Conservation (phyloP, 1,140 invertebrate genomes). For the Venustaconcha ellipsiformis region DNA sequence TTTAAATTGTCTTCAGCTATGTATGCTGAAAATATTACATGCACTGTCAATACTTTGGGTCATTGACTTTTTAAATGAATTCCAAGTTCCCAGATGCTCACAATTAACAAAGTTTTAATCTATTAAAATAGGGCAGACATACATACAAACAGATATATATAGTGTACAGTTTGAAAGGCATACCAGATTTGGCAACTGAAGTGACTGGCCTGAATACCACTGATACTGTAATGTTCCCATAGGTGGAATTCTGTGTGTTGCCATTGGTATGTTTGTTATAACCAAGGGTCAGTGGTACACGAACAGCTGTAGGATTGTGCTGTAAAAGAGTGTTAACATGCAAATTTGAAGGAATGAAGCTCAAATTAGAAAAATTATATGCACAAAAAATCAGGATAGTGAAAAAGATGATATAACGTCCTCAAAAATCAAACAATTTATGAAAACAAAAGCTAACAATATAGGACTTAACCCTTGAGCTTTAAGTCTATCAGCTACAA, state of each 20-base stretch:
- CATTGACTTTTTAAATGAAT: no score
- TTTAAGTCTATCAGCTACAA: no score
- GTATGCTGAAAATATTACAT: no score
- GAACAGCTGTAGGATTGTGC: conserved; percentile 48
- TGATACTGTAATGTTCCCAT: conserved; percentile 72
- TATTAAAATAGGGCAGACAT: no score
- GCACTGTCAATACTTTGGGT: no score
- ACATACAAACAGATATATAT: no score
- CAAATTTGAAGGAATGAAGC: no score
- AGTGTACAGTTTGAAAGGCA: background rate
- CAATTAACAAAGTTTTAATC: no score
- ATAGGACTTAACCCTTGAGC: background rate
- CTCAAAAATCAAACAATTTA: background rate
- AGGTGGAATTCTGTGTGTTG: conserved; percentile 65
- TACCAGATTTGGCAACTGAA: conserved; percentile 67
- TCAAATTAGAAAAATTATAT: background rate
- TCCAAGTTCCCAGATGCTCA: no score
- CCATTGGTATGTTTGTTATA: conserved; percentile 56
- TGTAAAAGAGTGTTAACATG: conserved; percentile 15
- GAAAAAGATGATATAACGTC: background rate
- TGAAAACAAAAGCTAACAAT: background rate
- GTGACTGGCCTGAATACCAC: conserved; percentile 72
- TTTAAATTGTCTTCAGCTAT: no score
- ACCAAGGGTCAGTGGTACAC: conserved; percentile 51
- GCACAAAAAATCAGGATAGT: background rate